Conservation (phyloP, 2,113 vertebrate genomes). For the Mesocricetus auratus region DNA sequence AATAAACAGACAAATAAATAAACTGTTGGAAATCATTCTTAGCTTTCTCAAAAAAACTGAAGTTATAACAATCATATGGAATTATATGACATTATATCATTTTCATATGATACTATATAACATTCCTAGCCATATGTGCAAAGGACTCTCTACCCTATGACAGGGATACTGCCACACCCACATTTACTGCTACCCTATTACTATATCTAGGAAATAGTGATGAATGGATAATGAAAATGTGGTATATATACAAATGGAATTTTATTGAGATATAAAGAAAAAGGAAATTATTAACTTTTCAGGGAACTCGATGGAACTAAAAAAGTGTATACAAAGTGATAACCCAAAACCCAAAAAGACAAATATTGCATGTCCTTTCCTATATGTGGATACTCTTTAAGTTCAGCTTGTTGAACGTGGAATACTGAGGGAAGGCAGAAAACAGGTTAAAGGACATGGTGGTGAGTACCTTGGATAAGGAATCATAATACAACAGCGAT, state of each 20-base stretch:
- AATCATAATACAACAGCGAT: neutral
- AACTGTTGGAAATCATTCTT: neutral
- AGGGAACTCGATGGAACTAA: neutral
- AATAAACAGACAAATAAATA: too few species aligned
- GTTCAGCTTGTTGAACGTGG: neutral
- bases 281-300: neutral
- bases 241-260: neutral
- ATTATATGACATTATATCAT: neutral
- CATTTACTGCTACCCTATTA: neutral
- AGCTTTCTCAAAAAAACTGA: neutral
- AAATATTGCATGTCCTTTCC: neutral
- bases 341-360: neutral
- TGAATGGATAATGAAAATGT: neutral
- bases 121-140: neutral
- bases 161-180: neutral
- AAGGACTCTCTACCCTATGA: neutral
- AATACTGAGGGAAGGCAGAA: neutral
- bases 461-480: neutral
- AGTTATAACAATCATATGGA: neutral
- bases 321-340: neutral
- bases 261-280: neutral
- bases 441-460: neutral
- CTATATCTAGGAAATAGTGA: neutral
- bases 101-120: neutral
- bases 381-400: neutral